Evolutionary conservation across 1,140 invertebrate species (phyloP).

Genomic region (Littorina saxatilis): DNA sequence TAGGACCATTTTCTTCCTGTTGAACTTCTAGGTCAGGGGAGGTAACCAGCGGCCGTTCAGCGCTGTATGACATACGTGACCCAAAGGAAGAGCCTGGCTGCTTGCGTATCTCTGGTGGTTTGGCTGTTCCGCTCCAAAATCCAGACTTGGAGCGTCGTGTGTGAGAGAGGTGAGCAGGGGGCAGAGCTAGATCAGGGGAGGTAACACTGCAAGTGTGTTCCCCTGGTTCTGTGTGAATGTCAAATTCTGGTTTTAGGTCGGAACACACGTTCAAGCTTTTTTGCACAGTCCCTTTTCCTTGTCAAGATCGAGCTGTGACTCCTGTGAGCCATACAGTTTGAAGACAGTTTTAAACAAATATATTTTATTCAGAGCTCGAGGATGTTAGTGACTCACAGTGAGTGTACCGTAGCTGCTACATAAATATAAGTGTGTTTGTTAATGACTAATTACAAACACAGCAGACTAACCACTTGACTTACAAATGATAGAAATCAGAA

Average conservation of each 20-base stretch:
- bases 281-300: too few relatives aligned
- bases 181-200: neutral
- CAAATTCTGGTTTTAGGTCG: neutral
- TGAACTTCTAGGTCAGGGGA: neutral
- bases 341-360: too few relatives aligned
- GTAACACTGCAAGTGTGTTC: neutral
- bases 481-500: too few relatives aligned
- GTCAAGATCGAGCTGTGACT: too few relatives aligned
- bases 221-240: neutral
- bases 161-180: neutral
- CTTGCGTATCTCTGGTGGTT: neutral
- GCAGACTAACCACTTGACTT: too few relatives aligned
- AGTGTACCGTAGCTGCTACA: too few relatives aligned
- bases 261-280: too few relatives aligned
- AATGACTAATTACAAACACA: too few relatives aligned
- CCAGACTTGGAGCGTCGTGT: constrained; percentile 12
- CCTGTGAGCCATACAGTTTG: too few relatives aligned
- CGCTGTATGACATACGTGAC: neutral
- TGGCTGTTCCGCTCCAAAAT: neutral
- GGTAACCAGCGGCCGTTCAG: neutral
- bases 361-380: too few relatives aligned
- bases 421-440: too few relatives aligned
- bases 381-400: too few relatives aligned
- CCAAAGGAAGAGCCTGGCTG: constrained; percentile 13
- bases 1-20: neutral